Conservation (phyloP, 2,797 vertebrate species). For the Pseudocheirus occidentalis region DNA sequence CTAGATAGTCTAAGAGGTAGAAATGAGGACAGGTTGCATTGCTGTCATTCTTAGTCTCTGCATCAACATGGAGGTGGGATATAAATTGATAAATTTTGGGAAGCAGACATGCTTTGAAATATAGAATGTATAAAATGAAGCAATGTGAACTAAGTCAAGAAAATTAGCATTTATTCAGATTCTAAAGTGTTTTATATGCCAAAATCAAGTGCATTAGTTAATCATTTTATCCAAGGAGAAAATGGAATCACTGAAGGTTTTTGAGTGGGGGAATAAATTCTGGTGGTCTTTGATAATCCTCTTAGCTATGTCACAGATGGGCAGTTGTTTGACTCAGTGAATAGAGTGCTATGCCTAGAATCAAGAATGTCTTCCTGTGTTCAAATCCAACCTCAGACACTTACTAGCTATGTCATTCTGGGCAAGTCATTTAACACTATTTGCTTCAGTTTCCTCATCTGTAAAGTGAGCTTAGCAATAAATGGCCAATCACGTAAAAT, state of each 20-base stretch:
- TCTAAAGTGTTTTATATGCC: not conserved
- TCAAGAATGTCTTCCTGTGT: not conserved
- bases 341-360: not conserved
- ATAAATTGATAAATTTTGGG: not conserved
- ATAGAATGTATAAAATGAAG: not conserved
- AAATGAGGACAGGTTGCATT: too few relatives aligned
- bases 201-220: not conserved
- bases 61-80: not conserved
- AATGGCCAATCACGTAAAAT: not conserved
- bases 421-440: not conserved
- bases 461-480: not conserved
- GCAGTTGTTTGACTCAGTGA: too few relatives aligned
- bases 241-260: not conserved
- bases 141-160: not conserved
- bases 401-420: not conserved
- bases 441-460: not conserved
- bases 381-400: not conserved
- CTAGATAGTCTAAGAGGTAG: too few relatives aligned
- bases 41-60: not conserved
- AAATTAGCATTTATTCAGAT: not conserved
- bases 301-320: not conserved
- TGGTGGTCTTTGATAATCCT: not conserved
- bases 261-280: not conserved
- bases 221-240: not conserved
- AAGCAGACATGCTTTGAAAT: not conserved